Percentiles rank a stretch among this genome's conserved stretches.
Conservation (phyloP, 2,113 vertebrate genomes). For the Eublepharis macularius region DNA sequence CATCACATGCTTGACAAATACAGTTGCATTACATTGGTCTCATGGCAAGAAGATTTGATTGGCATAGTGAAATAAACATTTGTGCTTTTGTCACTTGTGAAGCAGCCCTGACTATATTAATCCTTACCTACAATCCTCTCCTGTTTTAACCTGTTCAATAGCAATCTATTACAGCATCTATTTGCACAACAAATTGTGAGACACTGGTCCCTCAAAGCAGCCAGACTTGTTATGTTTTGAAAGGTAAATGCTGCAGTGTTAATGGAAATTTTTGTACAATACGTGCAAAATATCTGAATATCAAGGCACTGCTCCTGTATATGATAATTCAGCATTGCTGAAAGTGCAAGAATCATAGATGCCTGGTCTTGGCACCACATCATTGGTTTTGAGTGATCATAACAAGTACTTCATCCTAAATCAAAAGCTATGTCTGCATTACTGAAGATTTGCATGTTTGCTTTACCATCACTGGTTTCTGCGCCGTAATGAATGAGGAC, state of each 20-base stretch:
- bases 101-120: neutral
- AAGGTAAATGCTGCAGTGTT: neutral
- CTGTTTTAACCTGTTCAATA: neutral
- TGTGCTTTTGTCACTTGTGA: neutral
- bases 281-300: too few species aligned
- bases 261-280: neutral
- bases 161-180: neutral
- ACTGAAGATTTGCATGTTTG: neutral
- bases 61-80: neutral
- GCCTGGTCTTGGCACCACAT: neutral
- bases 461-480: neutral
- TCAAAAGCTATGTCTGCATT: neutral
- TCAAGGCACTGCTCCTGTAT: too few species aligned
- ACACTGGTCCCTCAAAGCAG: neutral
- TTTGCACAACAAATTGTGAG: neutral
- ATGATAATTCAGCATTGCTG: too few species aligned
- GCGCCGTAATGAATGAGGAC: too few species aligned
- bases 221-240: neutral
- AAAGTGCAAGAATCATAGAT: too few species aligned
- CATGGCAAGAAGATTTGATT: neutral
- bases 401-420: neutral
- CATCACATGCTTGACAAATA: neutral
- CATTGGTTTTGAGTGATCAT: too few species aligned
- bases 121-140: neutral
- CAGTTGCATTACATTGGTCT: neutral